These are phyloP conservation scores for Tangara arthus DNA, from an alignment of 2,797 vertebrate species.

Conservation along the genomic window DNA sequence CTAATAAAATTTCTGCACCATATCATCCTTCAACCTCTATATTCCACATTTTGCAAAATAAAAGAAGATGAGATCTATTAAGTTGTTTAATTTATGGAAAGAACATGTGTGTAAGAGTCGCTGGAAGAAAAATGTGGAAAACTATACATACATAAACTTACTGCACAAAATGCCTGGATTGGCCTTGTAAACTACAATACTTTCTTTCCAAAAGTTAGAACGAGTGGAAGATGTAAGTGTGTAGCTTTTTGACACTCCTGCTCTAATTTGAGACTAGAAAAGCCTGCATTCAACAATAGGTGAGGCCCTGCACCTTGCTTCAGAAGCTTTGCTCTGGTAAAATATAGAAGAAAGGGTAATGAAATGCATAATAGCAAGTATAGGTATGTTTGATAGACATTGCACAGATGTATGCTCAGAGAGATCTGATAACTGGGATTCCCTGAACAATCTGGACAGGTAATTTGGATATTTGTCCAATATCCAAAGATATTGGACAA, in stretches of 20 bases:
- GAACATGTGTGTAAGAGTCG: not conserved
- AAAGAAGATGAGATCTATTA: not conserved
- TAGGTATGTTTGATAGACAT: not conserved
- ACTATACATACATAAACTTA: not conserved
- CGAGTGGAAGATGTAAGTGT: rapidly evolving
- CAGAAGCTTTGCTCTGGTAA: not conserved
- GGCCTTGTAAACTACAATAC: not conserved
- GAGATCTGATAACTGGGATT: not conserved
- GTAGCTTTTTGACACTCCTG: not conserved
- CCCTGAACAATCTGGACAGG: rapidly evolving
- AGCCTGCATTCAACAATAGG: not conserved
- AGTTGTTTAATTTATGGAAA: not conserved
- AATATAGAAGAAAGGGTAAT: not conserved
- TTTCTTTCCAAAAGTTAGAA: not conserved
- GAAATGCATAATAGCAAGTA: not conserved
- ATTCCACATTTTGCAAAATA: not conserved
- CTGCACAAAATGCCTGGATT: not conserved
- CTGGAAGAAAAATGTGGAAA: not conserved
- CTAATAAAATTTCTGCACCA: not conserved
- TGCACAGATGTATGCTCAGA: not conserved
- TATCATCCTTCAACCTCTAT: not conserved
- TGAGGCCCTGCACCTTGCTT: not conserved
- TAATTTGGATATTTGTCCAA: not conserved
- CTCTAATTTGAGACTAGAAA: not conserved
- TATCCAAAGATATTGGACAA: not conserved